These are phyloP conservation scores for Leptinotarsa haldemani DNA, from an alignment of 2,888 invertebrate species.

Conservation along the genomic window DNA sequence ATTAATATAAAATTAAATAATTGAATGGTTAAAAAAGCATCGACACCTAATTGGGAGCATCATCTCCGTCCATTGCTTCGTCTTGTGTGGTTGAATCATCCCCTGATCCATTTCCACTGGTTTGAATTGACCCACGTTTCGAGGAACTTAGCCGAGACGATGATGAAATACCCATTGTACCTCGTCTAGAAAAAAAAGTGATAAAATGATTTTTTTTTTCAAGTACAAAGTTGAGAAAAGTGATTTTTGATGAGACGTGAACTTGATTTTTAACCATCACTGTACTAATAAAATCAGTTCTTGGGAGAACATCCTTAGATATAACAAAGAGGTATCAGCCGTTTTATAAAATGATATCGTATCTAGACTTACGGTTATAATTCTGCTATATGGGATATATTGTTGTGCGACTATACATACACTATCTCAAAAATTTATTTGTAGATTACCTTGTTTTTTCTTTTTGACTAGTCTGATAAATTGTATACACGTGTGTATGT, in stretches of 20 bases:
- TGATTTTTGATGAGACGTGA: neutral
- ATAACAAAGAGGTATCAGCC: too few relatives aligned
- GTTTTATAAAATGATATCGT: too few relatives aligned
- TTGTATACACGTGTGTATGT: too few relatives aligned
- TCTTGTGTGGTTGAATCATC: constrained; percentile 83
- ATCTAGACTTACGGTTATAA: too few relatives aligned
- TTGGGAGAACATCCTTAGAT: neutral
- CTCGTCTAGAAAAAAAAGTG: constrained; percentile 56
- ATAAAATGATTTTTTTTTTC: constrained; percentile 35
- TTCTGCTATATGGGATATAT: too few relatives aligned
- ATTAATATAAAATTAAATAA: constrained; percentile 25
- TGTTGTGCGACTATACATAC: too few relatives aligned
- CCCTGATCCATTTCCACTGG: constrained; percentile 73
- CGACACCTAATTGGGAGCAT: constrained; percentile 65
- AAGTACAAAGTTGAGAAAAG: neutral
- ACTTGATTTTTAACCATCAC: neutral
- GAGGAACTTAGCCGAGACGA: constrained; percentile 72
- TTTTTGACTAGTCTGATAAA: too few relatives aligned
- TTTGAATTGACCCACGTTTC: constrained; percentile 78
- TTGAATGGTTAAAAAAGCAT: constrained; percentile 12
- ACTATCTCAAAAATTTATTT: too few relatives aligned
- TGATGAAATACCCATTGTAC: constrained; percentile 71
- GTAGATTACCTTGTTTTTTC: too few relatives aligned
- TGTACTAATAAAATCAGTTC: neutral
- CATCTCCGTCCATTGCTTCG: constrained; percentile 82